Evolutionary conservation across 2,113 vertebrate genomes (phyloP).

Genomic region (Macquaria australasica): DNA sequence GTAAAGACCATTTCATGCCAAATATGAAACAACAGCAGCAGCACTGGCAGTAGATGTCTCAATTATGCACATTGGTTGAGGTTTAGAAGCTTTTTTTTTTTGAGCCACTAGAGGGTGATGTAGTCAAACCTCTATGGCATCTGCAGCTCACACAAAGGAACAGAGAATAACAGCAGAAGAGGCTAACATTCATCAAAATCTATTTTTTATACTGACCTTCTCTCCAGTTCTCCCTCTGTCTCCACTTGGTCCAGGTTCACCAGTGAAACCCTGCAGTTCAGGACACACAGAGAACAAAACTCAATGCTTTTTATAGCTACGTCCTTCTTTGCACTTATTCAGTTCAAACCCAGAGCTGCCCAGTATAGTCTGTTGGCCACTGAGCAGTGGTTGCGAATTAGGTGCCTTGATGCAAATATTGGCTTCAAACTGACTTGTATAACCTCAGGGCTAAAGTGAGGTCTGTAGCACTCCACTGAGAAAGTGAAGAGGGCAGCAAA

Average conservation of each 20-base stretch:
- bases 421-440: not conserved
- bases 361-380: not conserved
- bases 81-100: not conserved
- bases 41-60: not conserved
- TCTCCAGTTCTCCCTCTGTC: conserved; percentile 82
- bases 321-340: not conserved
- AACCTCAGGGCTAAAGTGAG: not conserved
- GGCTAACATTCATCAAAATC: not conserved
- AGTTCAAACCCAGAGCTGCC: not conserved
- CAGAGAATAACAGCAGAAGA: not conserved
- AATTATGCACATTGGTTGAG: not conserved
- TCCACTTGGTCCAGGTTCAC: conserved; percentile 81
- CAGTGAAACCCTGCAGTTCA: conserved; percentile 83
- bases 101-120: conserved; percentile 58
- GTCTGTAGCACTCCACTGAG: not conserved
- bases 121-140: not conserved
- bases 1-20: not conserved
- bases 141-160: not conserved
- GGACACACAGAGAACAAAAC: not conserved
- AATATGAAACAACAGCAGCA: not conserved
- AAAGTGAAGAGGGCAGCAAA: not conserved
- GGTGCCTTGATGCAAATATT: not conserved
- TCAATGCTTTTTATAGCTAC: not conserved
- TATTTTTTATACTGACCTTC: conserved; percentile 79
- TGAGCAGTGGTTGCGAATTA: not conserved